A percentile compares a stretch with the other conserved stretches of the same genome.
These are phyloP conservation scores for Apaloderma vittatum DNA, from an alignment of 2,113 vertebrate species.

Conservation along the genomic window DNA sequence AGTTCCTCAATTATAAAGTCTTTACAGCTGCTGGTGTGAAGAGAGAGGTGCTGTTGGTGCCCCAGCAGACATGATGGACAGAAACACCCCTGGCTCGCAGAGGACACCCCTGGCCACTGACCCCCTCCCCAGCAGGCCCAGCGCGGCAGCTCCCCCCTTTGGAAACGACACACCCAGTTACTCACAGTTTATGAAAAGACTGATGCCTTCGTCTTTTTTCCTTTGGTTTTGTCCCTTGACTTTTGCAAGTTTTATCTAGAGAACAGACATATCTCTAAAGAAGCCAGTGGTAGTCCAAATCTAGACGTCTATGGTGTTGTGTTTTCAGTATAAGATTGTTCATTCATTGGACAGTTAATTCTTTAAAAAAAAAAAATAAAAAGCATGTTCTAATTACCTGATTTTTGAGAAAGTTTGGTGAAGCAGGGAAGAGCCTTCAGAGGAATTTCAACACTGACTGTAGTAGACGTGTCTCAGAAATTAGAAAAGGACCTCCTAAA, in stretches of 20 bases:
- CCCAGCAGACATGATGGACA: background rate
- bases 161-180: no score
- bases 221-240: background rate
- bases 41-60: background rate
- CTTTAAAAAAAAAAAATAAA: background rate
- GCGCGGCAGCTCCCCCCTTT: no score
- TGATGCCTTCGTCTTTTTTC: rapidly evolving
- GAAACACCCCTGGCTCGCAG: background rate
- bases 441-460: background rate
- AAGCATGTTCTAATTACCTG: background rate
- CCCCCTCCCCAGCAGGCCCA: no score
- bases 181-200: background rate
- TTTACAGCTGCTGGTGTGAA: no score
- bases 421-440: background rate
- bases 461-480: background rate
- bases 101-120: background rate
- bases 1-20: background rate
- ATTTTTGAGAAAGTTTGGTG: background rate
- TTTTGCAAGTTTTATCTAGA: background rate
- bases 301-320: rapidly evolving
- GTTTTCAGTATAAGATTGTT: rapidly evolving
- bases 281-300: background rate
- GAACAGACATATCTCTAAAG: background rate
- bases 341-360: background rate
- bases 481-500: background rate